Base-by-base conservation (phyloP, 2,797 vertebrate species). In the Hydrophis major region DNA sequence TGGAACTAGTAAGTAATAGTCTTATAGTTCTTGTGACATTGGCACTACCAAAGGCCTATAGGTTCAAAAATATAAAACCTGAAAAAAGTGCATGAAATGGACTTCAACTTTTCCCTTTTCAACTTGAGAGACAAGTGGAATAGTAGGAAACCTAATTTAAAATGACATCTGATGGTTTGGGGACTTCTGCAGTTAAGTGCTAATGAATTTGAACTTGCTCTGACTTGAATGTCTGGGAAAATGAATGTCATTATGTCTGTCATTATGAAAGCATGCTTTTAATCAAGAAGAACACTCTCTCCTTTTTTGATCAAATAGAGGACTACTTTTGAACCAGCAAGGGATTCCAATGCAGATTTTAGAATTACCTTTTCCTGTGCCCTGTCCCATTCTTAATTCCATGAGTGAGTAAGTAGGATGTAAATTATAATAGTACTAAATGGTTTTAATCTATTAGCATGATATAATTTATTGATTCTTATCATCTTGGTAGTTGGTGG, bases 201-300 rank as follows among this genome's bases (percentile, higher is more conserved):
- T 93, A 91, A 88, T 92, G 28, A 28, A 94, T 92, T 86, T 92
- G 25, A 59, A 93, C 47, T 90, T 88, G 57, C 56, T 78, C 50
- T 61, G 86, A 74, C 89, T 87, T 86, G 57, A 90, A 42, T 37
- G 20, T 42, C 27, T 92, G 32, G 56, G 86, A 50, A 59, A 83
- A 87, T 8, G 13, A 2, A 27, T 88, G 90, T 90, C 27, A 32
- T 69, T 32, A 69, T 6, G n/a, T 59, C 20, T 63, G 28, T 12
- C n/a, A 47, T 92, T 94, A 90, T 4, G 22, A 61, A 47, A 90
- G 83, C 32, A 22, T 61, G 7, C 88, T 32, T 55, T 94, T 90
- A 28, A 63, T 22, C 4, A 90, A 89, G 59, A 22, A 63, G 12
- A 18, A 55, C 59, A 14, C 18, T 13, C 27, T 7, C 13, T 37